phyloP scores from a whole-genome alignment of 2,113 vertebrate genomes.

The Phalacrocorax aristotelis region DNA sequence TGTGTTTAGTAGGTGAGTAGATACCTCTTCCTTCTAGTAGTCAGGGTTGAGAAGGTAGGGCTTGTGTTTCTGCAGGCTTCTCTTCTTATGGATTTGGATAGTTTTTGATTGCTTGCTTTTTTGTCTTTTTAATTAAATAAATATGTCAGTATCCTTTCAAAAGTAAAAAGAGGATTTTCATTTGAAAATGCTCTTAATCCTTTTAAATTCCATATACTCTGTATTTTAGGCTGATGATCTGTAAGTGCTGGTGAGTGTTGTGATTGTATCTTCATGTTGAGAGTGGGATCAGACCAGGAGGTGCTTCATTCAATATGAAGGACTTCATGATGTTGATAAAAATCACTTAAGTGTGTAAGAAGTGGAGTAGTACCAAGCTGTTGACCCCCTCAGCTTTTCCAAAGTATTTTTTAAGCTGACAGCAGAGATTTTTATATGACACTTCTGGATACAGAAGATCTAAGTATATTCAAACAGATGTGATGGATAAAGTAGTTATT shows the following conservation, averaged over 20 bases:
- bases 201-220: background rate
- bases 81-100: background rate
- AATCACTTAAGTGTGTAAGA: background rate
- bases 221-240: background rate
- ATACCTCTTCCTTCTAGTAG: slow-evolving; percentile 42
- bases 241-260: background rate
- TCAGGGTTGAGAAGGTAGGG: slow-evolving; percentile 16
- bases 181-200: background rate
- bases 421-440: background rate
- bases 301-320: background rate
- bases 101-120: background rate
- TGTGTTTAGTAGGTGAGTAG: slow-evolving; percentile 65
- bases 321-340: background rate
- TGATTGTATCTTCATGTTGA: background rate
- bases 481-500: background rate
- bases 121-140: background rate
- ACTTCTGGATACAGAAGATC: background rate
- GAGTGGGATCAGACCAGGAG: background rate
- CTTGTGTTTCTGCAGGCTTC: background rate
- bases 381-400: background rate
- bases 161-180: background rate
- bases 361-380: background rate
- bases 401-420: background rate
- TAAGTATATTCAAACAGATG: background rate
- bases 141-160: background rate